phyloP scores from a whole-genome alignment of 2,113 vertebrate genomes.

The Neofelis nebulosa region DNA sequence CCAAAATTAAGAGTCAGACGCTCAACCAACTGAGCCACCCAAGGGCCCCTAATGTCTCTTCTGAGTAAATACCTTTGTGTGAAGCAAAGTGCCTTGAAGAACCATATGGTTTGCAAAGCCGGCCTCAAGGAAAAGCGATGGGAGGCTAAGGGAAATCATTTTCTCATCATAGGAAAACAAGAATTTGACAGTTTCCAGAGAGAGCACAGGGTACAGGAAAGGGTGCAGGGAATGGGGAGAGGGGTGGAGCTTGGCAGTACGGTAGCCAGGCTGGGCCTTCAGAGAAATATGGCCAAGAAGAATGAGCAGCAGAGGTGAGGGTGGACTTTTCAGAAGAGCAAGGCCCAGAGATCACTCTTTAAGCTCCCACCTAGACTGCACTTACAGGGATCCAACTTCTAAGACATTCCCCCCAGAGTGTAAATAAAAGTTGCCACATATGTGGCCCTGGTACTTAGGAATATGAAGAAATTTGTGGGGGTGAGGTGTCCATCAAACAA shows the following conservation, averaged over 20 bases:
- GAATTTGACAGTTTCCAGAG: neutral
- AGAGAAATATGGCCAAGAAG: neutral
- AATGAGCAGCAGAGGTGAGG: neutral
- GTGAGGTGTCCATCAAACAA: neutral
- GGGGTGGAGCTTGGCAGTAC: fast-evolving
- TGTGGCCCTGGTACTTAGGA: neutral
- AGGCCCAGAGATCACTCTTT: neutral
- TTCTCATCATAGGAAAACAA: neutral
- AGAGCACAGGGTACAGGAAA: neutral
- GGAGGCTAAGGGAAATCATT: neutral
- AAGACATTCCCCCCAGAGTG: neutral
- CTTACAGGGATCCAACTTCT: neutral
- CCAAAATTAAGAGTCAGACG: too few relatives aligned
- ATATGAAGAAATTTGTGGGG: neutral
- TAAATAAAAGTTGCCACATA: neutral
- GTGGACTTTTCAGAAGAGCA: neutral
- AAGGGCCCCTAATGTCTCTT: neutral
- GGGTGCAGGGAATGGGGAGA: neutral
- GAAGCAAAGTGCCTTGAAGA: neutral
- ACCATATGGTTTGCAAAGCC: neutral
- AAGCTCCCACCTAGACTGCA: neutral
- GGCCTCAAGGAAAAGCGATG: neutral
- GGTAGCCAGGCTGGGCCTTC: neutral
- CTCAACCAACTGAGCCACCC: too few relatives aligned
- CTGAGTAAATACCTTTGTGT: neutral